Conservation (phyloP, 2,797 vertebrate species). For the Bradypus variegatus region DNA sequence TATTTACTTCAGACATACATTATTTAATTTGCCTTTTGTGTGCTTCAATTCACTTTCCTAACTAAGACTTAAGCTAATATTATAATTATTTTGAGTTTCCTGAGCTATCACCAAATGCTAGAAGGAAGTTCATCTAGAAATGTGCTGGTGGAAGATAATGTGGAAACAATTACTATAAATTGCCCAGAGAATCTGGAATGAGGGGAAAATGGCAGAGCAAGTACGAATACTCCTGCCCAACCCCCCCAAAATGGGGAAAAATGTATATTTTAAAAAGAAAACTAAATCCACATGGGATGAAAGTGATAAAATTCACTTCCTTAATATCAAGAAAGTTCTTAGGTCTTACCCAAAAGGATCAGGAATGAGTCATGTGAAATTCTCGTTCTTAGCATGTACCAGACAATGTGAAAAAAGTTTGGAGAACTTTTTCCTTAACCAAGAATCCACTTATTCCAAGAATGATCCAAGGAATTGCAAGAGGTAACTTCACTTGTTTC, state of each 20-base stretch:
- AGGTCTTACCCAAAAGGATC: neutral
- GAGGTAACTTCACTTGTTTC: neutral
- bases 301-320: neutral
- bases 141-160: neutral
- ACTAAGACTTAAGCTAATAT: neutral
- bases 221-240: neutral
- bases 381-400: neutral
- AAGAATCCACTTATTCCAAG: neutral
- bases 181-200: neutral
- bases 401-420: neutral
- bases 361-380: neutral
- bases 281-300: neutral
- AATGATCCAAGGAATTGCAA: neutral
- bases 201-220: neutral
- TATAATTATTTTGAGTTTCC: conserved; percentile 29
- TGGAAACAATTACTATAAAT: neutral
- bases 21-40: neutral
- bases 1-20: neutral
- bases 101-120: neutral
- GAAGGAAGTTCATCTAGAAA: conserved; percentile 36
- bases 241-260: neutral
- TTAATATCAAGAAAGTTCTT: neutral
- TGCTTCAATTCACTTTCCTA: neutral
- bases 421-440: neutral
- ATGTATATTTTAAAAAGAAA: neutral